Evolutionary conservation across 2,113 vertebrate genomes (phyloP).

Genomic region (Gyps fulvus): DNA sequence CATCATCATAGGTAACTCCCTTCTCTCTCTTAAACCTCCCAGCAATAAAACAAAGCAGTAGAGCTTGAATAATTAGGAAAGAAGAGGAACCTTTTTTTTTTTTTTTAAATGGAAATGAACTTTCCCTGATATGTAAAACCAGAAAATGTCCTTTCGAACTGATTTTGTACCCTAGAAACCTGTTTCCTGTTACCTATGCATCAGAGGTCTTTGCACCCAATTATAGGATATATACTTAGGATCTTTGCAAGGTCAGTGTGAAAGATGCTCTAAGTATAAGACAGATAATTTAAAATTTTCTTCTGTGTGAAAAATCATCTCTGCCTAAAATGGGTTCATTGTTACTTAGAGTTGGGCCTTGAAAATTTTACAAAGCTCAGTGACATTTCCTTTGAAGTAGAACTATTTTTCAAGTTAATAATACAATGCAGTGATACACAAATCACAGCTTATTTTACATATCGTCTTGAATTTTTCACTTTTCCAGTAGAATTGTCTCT

Average conservation of each 20-base stretch:
- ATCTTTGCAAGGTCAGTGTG: neutral
- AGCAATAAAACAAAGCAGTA: neutral
- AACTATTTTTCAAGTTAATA: constrained; percentile 14
- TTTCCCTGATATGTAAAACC: neutral
- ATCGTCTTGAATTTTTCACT: neutral
- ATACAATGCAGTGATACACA: neutral
- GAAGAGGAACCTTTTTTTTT: neutral
- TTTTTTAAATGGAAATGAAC: neutral
- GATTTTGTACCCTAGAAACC: neutral
- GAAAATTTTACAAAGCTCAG: neutral
- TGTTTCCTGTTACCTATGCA: neutral
- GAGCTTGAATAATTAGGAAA: neutral
- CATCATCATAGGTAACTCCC: neutral
- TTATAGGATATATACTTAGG: neutral
- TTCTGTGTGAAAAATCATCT: neutral
- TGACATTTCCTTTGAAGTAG: constrained; percentile 14
- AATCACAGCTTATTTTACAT: neutral
- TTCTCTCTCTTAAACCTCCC: neutral
- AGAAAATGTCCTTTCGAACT: neutral
- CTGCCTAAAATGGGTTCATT: neutral
- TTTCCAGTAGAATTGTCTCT: neutral
- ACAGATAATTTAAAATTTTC: neutral
- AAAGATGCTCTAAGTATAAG: neutral
- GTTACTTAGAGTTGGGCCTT: neutral
- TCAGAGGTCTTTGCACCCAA: neutral